Evolutionary conservation across 2,113 vertebrate genomes (phyloP), one percentile per base, ranked within the genome.

Genomic region (Petroica traversi): DNA sequence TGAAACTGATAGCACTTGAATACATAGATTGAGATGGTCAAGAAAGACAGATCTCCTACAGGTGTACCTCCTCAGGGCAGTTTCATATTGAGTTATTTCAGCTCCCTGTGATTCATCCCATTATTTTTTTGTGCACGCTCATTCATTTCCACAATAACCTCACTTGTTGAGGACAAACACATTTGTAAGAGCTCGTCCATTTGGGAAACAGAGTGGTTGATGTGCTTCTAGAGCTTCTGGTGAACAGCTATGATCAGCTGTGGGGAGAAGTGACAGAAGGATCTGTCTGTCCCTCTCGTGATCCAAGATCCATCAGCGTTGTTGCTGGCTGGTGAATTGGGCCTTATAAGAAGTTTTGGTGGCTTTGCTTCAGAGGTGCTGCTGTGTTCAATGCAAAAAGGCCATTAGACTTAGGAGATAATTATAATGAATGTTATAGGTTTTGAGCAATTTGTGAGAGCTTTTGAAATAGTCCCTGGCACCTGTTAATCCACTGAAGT

Each of bases 301-400:
- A 6, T 54, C 3, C 5, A 29, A 54, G 63, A 18, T 41, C 7
- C 0, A 0, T 18, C 34, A 63, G 10, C 0, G 0, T 41, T 93
- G 29, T 45, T 67, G 40, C 3, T 16, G 24, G 29, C 36, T 61
- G 40, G 20, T 82, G 23, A 85, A 45, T 25, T 62, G 25, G 33
- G 31, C 38, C 33, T 68, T 51, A 9, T 19, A 25, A 61, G 76
- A 79, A 24, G 11, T 54, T 26, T 71, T 19, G 13, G 19, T 19
- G 16, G n/a, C 40, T 96, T 92, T 91, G 48, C 43, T 86, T 91
- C 34, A 73, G 28, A 45, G 36, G 23, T 74, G 26, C 48, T 63
- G 26, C 18, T 55, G 16, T 45, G 9, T 75, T 85, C 3, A 3
- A 49, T 14, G 15, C 25, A 51, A 61, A 52, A 89, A 61, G 11